A percentile compares a stretch with the other conserved stretches of the same genome.
Conservation (phyloP, 2,888 invertebrate genomes). For the Chrysodeixis includens region DNA sequence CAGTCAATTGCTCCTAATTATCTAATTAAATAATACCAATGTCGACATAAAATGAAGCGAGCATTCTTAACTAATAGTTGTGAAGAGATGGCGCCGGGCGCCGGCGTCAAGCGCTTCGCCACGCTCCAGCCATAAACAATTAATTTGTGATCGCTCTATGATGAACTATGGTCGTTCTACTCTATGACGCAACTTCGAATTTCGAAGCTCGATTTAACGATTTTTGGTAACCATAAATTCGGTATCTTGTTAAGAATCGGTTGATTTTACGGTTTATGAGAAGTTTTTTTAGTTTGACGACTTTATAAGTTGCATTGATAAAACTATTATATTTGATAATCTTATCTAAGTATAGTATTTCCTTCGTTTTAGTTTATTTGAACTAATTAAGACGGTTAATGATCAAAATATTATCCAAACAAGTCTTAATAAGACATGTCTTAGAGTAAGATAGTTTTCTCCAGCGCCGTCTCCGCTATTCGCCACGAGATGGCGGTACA, state of each 20-base stretch:
- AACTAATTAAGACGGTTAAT: background rate
- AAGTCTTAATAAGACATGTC: background rate
- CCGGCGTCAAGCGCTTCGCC: slow-evolving; percentile 67
- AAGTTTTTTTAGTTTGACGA: background rate
- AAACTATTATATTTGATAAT: background rate
- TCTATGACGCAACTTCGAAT: slow-evolving; percentile 29
- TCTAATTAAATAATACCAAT: slow-evolving; percentile 45
- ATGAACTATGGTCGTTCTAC: slow-evolving; percentile 60
- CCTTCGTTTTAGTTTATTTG: background rate
- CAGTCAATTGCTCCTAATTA: slow-evolving; percentile 18
- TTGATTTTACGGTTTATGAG: slow-evolving; percentile 22
- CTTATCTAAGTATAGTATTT: background rate
- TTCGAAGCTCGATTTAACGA: slow-evolving; percentile 23
- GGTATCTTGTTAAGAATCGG: slow-evolving; percentile 37
- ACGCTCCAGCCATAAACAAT: slow-evolving; percentile 75
- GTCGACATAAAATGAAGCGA: slow-evolving; percentile 51
- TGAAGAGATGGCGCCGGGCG: slow-evolving; percentile 77
- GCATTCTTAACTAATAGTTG: slow-evolving; percentile 60
- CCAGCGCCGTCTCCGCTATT: slow-evolving; percentile 68
- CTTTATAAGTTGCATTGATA: background rate
- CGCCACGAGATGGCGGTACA: slow-evolving; percentile 77
- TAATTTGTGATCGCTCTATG: slow-evolving; percentile 65
- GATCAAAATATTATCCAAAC: background rate
- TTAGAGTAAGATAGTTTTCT: background rate
- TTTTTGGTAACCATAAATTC: slow-evolving; percentile 41